A percentile compares a stretch with the other conserved stretches of the same genome.
Evolutionary conservation across 2,113 vertebrate species (phyloP).

Genomic region (Lepisosteus oculatus): DNA sequence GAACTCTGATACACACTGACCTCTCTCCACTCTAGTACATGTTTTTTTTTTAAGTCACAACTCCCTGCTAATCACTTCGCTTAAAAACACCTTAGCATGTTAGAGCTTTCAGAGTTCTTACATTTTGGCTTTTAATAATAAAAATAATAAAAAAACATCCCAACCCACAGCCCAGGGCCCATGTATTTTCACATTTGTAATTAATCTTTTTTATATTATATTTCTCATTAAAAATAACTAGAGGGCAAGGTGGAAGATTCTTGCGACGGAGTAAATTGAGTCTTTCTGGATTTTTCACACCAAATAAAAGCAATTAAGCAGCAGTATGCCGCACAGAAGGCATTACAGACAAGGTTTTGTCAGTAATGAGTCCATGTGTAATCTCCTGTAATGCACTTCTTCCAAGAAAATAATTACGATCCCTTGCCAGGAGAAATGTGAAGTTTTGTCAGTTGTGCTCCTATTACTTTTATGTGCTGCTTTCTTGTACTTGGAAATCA

Average conservation of each 20-base stretch:
- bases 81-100: too few relatives aligned
- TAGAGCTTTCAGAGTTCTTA: too few relatives aligned
- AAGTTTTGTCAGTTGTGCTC: conserved; percentile 1
- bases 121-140: too few relatives aligned
- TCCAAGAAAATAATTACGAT: neutral
- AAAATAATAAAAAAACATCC: too few relatives aligned
- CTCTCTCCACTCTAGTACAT: too few relatives aligned
- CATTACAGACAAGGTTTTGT: neutral
- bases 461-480: neutral
- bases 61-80: too few relatives aligned
- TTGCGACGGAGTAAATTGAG: neutral
- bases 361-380: neutral
- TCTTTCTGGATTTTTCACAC: neutral
- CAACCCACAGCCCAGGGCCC: too few relatives aligned
- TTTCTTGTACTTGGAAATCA: neutral
- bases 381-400: conserved; percentile 4
- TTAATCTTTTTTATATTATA: neutral
- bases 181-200: neutral
- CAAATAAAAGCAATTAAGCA: conserved; percentile 6
- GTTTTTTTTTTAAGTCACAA: too few relatives aligned
- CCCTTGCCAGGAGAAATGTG: neutral
- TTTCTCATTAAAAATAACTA: conserved; percentile 2
- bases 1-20: too few relatives aligned
- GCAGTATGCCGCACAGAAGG: neutral
- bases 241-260: neutral